phyloP scores from a whole-genome alignment of 2,888 invertebrate species.

The Agriotes lineatus region DNA sequence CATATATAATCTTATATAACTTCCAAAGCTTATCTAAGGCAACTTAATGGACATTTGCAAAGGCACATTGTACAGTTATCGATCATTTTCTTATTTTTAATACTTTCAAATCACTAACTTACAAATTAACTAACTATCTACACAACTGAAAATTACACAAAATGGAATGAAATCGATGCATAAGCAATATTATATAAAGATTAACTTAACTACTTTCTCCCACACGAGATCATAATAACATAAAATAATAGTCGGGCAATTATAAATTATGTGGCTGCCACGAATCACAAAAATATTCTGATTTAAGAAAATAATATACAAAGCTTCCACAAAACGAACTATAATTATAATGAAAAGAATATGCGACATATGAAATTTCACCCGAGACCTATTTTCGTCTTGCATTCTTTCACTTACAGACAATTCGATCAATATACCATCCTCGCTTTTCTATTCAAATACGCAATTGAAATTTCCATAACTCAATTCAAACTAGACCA shows the following conservation, averaged over 20 bases:
- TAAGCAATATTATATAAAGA: conserved; percentile 24
- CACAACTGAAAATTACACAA: conserved; percentile 16
- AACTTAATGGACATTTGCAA: conserved; percentile 2
- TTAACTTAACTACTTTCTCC: conserved; percentile 38
- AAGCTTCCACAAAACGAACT: conserved; percentile 15
- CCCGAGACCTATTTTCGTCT: background rate
- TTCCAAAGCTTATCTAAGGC: conserved; percentile 22
- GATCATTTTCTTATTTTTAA: conserved; percentile 7
- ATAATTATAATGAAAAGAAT: conserved; percentile 1
- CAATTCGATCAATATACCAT: background rate
- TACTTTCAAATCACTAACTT: conserved; percentile 18
- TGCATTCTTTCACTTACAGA: background rate
- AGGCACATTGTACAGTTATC: conserved; percentile 16
- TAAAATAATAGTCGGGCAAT: conserved; percentile 30
- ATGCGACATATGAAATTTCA: background rate
- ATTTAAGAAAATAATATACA: conserved; percentile 10
- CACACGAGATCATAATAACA: conserved; percentile 37
- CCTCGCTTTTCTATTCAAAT: background rate
- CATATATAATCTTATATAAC: background rate
- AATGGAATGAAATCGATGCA: conserved; percentile 24
- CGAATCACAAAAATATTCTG: conserved; percentile 32
- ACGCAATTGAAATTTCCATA: background rate
- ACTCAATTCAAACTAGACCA: conserved; percentile 7
- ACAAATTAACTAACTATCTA: conserved; percentile 27
- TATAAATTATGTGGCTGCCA: conserved; percentile 39